Evolutionary conservation across 2,113 vertebrate genomes (phyloP).

Genomic region (Ailuropoda melanoleuca): DNA sequence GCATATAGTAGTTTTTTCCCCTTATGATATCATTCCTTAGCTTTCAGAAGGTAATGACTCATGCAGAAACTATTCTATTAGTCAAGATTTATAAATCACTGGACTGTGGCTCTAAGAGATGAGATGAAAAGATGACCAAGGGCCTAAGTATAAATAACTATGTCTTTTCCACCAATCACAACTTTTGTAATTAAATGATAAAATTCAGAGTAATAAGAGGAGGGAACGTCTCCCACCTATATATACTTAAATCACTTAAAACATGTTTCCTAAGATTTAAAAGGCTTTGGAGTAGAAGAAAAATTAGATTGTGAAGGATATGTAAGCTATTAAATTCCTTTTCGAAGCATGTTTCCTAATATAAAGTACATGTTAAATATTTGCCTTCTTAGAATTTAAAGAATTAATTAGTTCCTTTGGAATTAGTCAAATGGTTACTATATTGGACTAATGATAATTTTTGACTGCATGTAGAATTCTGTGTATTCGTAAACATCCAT

Average conservation of each 20-base stretch:
- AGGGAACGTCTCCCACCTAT: background rate
- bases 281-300: background rate
- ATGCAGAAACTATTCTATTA: background rate
- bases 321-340: background rate
- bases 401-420: background rate
- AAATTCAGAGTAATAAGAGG: background rate
- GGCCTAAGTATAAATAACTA: background rate
- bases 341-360: background rate
- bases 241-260: background rate
- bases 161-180: background rate
- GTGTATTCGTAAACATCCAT: background rate
- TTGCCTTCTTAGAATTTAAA: background rate
- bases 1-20: background rate
- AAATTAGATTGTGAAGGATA: background rate
- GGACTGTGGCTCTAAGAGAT: background rate
- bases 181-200: background rate
- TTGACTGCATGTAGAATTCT: background rate
- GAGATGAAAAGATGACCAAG: background rate
- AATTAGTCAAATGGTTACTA: background rate
- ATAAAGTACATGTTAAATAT: background rate
- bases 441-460: background rate
- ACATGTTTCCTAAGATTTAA: constrained; percentile 2
- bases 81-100: background rate
- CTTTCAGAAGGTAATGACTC: constrained; percentile 3
- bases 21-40: background rate